Evolutionary conservation across 1,140 invertebrate genomes (phyloP).

Genomic region (Babylonia areolata): DNA sequence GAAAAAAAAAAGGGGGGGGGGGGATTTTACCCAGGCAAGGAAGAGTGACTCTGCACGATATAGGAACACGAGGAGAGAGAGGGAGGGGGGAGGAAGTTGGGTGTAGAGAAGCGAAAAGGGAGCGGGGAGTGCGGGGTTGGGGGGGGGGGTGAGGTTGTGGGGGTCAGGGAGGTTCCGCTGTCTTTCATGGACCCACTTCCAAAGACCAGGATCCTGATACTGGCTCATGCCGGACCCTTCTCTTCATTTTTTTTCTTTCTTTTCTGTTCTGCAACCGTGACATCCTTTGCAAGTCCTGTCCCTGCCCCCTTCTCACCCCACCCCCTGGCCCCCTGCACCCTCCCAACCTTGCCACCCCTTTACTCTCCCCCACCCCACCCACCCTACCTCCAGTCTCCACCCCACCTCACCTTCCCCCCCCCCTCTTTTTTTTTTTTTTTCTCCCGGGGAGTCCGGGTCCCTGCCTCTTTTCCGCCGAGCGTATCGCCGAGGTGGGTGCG

Average conservation of each 20-base stretch:
- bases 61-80: background rate
- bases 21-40: background rate
- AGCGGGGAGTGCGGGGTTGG: background rate
- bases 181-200: background rate
- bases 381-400: background rate
- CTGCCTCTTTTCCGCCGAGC: background rate
- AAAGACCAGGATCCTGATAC: background rate
- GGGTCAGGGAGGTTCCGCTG: background rate
- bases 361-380: background rate
- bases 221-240: no score
- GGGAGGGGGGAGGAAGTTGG: background rate
- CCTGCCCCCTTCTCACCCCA: background rate
- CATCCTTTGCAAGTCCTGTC: background rate
- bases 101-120: background rate
- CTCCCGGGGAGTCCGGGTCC: background rate
- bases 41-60: background rate
- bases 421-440: background rate
- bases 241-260: no score
- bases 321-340: background rate
- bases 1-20: background rate
- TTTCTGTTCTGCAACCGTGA: background rate
- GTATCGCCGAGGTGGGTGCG: conserved; percentile 15
- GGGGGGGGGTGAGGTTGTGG: background rate
- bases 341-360: background rate
- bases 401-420: background rate